Evolutionary conservation across 30 jellyfish, hydroid and myxozoan genomes (phyloP), one percentile per base, ranked within the genome.

Genomic region (Aurelia sp.): DNA sequence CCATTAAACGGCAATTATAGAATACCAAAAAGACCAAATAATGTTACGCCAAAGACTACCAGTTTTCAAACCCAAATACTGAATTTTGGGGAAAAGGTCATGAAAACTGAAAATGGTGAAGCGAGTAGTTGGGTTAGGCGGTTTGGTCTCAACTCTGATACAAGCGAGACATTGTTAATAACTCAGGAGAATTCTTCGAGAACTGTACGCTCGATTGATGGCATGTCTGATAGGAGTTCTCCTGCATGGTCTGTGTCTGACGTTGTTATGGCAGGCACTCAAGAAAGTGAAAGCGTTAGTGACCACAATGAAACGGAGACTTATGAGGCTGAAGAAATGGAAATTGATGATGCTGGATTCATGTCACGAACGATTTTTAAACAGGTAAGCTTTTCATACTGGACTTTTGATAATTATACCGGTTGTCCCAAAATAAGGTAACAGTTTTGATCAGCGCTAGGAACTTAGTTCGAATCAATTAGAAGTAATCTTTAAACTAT

Each of bases 271-370:
- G 23, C 86, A 58, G 73, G 60, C 17, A 11, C 73, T 15, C 37
- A 17, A 55, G 83, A 81, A 3, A 48, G 52, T 11, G 66, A 66
- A 22, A 18, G 65, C 15, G 48, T 21, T 53, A 30, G 16, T 27
- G 81, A 44, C 17, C 63, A 16, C 17, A 6, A 9, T 0, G 63
- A 65, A 18, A 71, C 48, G 18, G 81, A 70, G 35, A 7, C 59
- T 9, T 23, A 6, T 70, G 81, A 30, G 23, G 69, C 33, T 18
- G 86, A 77, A 52, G 95, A 72, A 3, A 91, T 91, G 97, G 97
- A 91, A 55, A 64, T 91, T 31, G 97, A 91, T 50, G 96, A 91
- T 58, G 92, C 83, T 27, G 89, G 53, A 59, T 62, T 75, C 66
- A 76, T 84, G 82, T 37, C 81, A 33, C 62, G 69, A 48, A 70